These are phyloP conservation scores for Imbricaverruca yamaguchii DNA, from an alignment of 2,888 invertebrate species.

Conservation along the genomic window DNA sequence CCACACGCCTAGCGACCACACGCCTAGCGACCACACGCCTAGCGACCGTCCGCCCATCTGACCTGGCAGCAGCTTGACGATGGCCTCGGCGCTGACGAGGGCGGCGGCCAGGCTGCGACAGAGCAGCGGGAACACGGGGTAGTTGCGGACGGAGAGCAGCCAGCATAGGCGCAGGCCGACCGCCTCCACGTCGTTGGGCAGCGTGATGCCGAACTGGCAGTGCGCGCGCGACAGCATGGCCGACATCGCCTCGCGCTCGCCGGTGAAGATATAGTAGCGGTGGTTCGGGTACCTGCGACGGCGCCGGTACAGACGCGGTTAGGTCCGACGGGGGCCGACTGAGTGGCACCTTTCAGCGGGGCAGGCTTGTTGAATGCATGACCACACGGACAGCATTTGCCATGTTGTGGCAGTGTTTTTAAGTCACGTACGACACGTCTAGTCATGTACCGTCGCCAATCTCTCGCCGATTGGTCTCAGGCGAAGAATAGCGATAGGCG, in stretches of 20 bases:
- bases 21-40: neutral
- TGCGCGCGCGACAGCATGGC: constrained; percentile 71
- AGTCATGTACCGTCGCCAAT: no score
- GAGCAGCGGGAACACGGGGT: constrained; percentile 83
- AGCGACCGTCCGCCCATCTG: no score
- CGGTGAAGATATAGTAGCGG: constrained; percentile 82
- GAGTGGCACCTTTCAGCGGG: neutral
- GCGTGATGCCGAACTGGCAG: constrained; percentile 46
- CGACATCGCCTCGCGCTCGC: constrained; percentile 64
- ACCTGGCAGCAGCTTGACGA: constrained; percentile 52
- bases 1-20: neutral
- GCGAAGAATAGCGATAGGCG: no score
- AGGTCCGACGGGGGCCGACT: no score
- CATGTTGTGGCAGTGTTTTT: neutral
- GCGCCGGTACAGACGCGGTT: no score
- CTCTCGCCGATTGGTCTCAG: no score
- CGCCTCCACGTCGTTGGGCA: constrained; percentile 57
- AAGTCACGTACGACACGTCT: neutral
- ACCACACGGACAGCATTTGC: no score
- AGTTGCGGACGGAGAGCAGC: constrained; percentile 73
- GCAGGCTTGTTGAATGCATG: no score
- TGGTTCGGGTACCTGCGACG: constrained; percentile 55
- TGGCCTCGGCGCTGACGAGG: constrained; percentile 77
- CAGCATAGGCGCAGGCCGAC: constrained; percentile 63
- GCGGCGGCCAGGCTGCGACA: constrained; percentile 86